Evolutionary conservation across 2,888 invertebrate genomes (phyloP).

Genomic region (Phania funesta): DNA sequence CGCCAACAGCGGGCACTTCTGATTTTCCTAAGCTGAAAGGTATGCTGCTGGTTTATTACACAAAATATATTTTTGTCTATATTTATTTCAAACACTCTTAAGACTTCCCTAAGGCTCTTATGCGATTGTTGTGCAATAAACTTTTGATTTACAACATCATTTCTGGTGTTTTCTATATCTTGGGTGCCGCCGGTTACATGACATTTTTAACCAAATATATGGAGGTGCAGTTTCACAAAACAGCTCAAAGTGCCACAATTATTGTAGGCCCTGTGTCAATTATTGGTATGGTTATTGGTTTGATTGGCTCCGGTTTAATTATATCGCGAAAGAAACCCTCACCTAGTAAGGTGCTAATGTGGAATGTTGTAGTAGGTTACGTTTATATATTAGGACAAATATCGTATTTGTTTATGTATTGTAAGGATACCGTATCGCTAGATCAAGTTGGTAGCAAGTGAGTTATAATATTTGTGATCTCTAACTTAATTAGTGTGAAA

Average conservation of each 20-base stretch:
- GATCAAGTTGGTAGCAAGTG: conserved; percentile 71
- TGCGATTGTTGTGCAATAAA: conserved; percentile 84
- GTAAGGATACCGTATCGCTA: conserved; percentile 78
- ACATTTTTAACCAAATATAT: conserved; percentile 88
- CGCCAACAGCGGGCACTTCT: conserved; percentile 69
- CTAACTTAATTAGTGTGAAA: background rate
- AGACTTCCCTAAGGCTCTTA: conserved; percentile 83
- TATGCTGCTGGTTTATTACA: conserved; percentile 46
- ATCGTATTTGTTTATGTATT: conserved; percentile 82
- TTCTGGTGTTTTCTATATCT: conserved; percentile 84
- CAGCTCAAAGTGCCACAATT: conserved; percentile 84
- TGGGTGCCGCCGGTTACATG: conserved; percentile 84
- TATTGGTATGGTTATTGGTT: conserved; percentile 83
- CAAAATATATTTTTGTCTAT: background rate
- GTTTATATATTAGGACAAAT: conserved; percentile 82
- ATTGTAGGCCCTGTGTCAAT: conserved; percentile 84
- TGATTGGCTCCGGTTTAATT: conserved; percentile 83
- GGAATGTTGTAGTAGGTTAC: conserved; percentile 84
- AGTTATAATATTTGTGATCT: conserved; percentile 26
- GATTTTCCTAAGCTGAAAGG: conserved; percentile 79
- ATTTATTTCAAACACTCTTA: background rate
- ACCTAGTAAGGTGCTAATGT: conserved; percentile 82
- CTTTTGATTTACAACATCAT: conserved; percentile 85
- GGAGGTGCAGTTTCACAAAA: conserved; percentile 86
- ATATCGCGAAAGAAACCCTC: conserved; percentile 84